Percentiles rank a stretch among this genome's conserved stretches.
phyloP scores from a whole-genome alignment of 2,113 vertebrate species.

The Etia nguti region DNA sequence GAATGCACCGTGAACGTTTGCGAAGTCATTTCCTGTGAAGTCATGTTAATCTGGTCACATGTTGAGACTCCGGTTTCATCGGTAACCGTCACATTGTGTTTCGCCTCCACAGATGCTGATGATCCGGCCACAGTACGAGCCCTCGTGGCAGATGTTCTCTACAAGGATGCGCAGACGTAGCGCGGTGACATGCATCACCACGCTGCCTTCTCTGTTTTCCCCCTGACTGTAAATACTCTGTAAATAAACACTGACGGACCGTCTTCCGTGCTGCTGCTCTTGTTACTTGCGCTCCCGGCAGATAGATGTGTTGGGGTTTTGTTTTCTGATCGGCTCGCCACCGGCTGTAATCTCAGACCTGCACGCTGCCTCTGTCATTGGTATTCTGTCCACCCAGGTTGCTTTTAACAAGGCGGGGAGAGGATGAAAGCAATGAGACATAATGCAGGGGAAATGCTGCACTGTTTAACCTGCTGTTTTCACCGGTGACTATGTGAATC shows the following conservation, averaged over 20 bases:
- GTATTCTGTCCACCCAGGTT: not conserved
- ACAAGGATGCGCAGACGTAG: conserved; percentile 50
- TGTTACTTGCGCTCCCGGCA: not conserved
- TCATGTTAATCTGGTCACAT: not conserved
- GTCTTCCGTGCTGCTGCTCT: not conserved
- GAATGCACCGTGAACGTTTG: not conserved
- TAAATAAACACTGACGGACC: conserved; percentile 34
- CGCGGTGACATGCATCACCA: not conserved
- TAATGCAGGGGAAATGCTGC: not conserved
- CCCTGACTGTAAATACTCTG: conserved; percentile 38
- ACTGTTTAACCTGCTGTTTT: conserved; percentile 3
- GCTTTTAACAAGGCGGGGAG: not conserved
- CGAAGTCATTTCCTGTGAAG: not conserved
- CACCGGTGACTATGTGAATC: not conserved
- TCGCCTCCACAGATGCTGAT: conserved; percentile 68
- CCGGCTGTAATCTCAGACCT: not conserved
- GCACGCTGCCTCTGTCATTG: not conserved
- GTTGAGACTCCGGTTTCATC: not conserved
- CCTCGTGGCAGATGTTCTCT: conserved; percentile 81
- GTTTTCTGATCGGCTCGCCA: not conserved
- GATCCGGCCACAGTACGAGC: conserved; percentile 71
- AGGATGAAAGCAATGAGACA: not conserved
- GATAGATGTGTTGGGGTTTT: not conserved
- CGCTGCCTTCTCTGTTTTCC: not conserved
- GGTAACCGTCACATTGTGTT: not conserved